Conservation (phyloP, 2,113 vertebrate genomes). For the Azemiops feae region DNA sequence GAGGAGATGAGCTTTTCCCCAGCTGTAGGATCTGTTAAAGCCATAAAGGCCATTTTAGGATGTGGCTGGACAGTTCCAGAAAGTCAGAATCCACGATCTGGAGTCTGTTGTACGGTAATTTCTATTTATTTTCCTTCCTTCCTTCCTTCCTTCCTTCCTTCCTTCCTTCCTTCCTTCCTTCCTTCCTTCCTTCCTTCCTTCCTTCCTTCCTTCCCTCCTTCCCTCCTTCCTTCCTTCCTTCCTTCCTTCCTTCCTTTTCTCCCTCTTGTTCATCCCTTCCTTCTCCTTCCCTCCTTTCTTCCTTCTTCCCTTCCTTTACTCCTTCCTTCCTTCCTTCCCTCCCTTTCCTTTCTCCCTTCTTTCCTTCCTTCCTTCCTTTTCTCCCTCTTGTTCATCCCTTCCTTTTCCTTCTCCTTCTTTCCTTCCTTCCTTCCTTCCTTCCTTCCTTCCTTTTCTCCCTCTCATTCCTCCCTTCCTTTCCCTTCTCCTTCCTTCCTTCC, state of each 20-base stretch:
- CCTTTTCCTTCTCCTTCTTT: too few relatives aligned
- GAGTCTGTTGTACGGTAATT: not conserved
- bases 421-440: too few relatives aligned
- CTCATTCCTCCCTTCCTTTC: not conserved
- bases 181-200: not conserved
- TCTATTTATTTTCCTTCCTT: not conserved
- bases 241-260: not conserved
- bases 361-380: not conserved
- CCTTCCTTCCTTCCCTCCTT: too few relatives aligned
- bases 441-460: too few relatives aligned
- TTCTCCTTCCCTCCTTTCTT: too few relatives aligned
- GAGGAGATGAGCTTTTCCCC: not conserved
- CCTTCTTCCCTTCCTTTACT: too few relatives aligned
- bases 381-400: too few relatives aligned
- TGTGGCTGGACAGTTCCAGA: not conserved
- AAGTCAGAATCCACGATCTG: not conserved
- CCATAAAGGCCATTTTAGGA: not conserved
- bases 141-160: not conserved
- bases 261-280: too few relatives aligned
- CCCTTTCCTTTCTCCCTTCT: too few relatives aligned
- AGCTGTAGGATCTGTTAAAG: not conserved
- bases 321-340: too few relatives aligned
- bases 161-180: not conserved
- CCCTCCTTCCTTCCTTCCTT: too few relatives aligned
- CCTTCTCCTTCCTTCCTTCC: too few relatives aligned